These are phyloP conservation scores for Prorops nasuta DNA, from an alignment of 1,140 invertebrate genomes.

Conservation along the genomic window DNA sequence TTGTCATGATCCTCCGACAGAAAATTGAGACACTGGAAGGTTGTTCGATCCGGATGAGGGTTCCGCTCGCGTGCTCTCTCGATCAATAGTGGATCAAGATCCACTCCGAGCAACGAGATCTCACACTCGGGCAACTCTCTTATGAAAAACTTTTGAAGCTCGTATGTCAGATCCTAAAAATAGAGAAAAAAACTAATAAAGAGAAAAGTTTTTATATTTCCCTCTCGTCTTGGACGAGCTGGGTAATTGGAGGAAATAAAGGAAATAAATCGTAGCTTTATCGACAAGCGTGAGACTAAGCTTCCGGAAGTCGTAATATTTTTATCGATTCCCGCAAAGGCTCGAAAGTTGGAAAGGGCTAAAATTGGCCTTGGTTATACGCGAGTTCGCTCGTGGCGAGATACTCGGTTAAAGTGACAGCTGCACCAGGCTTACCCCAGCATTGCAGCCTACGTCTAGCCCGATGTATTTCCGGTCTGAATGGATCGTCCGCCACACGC, in stretches of 20 bases:
- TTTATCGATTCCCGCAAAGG: neutral
- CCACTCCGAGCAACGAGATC: conserved; percentile 67
- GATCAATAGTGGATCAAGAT: conserved; percentile 72
- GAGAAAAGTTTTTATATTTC: no score
- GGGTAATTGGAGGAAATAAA: no score
- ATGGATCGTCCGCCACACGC: conserved; percentile 58
- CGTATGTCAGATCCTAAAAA: conserved; percentile 63
- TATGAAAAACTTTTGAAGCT: conserved; percentile 60
- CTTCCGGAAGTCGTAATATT: conserved; percentile 12
- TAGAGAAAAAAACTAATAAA: conserved; percentile 24
- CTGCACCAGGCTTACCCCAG: conserved; percentile 59
- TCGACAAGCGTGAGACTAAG: neutral
- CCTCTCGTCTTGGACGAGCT: no score
- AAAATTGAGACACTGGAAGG: conserved; percentile 64
- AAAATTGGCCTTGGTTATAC: neutral
- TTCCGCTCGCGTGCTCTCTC: conserved; percentile 62
- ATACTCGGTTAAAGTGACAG: no score
- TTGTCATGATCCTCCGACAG: conserved; percentile 53
- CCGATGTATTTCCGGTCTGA: conserved; percentile 54
- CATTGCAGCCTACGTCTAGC: conserved; percentile 79
- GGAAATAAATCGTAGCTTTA: no score
- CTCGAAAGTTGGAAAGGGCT: no score
- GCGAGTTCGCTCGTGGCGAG: neutral
- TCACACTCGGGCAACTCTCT: conserved; percentile 43
- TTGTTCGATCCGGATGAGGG: conserved; percentile 45